Base-by-base conservation (phyloP, 2,797 vertebrate genomes). In the Peromyscus eremicus region DNA sequence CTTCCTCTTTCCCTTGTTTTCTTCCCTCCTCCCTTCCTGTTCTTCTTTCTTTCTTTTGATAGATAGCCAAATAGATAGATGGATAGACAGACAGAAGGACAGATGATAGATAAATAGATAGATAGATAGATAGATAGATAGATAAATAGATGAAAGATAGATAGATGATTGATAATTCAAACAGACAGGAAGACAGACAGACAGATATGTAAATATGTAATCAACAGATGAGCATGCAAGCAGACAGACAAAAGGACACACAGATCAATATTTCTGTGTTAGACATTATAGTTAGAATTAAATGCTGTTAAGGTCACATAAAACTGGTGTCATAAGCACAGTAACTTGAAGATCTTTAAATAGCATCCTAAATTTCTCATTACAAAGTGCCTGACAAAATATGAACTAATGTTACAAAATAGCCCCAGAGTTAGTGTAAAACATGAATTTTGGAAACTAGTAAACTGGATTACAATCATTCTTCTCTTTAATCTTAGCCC, bases 401-500 rank as follows among this genome's bases (percentile, higher is more conserved):
- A 43, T n/a, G 55, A 89, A 89, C 60, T 4, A 87, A 94, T 95
- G 17, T 32, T 40, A 84, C 32, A 62, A 71, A 83, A 70, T 94
- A 89, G 16, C 64, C 76, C 81, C 46, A 79, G n/a, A 14, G 93
- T 89, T 82, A 55, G 29, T 46, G 3, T 29, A 52, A 94, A 96
- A 92, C 9, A 34, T 55, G n/a, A 76, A 2, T 5, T 27, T 77
- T 94, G 70, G 93, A 94, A 95, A 93, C 7, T 57, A 70, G 6
- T 68, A 93, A 94, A 3, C 17, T 70, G n/a, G 3, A 23, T 6
- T 32, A 0, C 10, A 76, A 52, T 73, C 34, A 32, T 91, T 96
- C 64, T 90, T 96, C 90, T 77, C 90, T 34, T 57, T 96, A 88
- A 96, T 96, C 84, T 70, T 96, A 49, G 40, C 9, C 23, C 46